Percentiles rank a stretch among this genome's conserved stretches.
Evolutionary conservation across 2,888 invertebrate genomes (phyloP).

Genomic region (Watsonalla cultraria): DNA sequence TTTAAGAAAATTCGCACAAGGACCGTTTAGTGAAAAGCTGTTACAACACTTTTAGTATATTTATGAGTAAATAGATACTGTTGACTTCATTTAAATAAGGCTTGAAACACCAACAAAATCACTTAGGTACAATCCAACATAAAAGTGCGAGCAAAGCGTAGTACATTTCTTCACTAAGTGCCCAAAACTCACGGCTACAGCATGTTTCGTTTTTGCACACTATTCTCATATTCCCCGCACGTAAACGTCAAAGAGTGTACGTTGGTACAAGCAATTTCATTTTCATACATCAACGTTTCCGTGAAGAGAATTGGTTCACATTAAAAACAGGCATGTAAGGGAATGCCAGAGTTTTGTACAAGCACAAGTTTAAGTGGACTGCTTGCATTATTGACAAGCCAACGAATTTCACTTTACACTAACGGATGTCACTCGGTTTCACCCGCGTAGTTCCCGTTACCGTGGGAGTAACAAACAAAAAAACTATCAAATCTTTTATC

Average conservation of each 20-base stretch:
- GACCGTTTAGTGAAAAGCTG: no score
- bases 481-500: no score
- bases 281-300: neutral
- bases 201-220: neutral
- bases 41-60: no score
- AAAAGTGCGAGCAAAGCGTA: neutral
- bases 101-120: constrained; percentile 4
- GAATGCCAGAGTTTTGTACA: neutral
- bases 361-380: no score
- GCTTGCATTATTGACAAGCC: no score
- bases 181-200: neutral
- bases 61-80: no score
- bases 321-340: neutral
- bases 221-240: neutral
- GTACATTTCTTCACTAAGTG: neutral
- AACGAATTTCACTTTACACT: no score
- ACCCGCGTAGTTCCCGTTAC: no score
- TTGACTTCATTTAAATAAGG: no score
- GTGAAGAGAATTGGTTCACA: neutral
- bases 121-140: neutral
- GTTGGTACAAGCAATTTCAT: neutral
- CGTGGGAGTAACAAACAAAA: no score
- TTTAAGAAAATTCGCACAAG: no score
- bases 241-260: neutral
- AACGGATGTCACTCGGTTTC: no score